Base-by-base conservation (phyloP, 92 coral and sea anemone genomes). In the Palythoa heliodiscus region DNA sequence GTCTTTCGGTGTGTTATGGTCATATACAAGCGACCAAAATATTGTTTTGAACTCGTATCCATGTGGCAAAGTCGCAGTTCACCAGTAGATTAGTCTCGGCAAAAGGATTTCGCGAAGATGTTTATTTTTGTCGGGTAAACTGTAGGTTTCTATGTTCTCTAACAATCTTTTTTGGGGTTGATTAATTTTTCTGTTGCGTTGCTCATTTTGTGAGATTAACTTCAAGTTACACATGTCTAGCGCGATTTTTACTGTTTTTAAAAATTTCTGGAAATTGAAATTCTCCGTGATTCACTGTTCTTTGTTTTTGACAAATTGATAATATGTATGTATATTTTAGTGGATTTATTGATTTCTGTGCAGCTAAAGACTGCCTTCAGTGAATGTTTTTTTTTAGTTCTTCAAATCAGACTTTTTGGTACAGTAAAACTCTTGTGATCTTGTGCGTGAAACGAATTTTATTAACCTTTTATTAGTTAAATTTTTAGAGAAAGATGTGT, bases 11-110 rank as follows among this genome's bases (percentile, higher is more conserved):
- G 52, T 75, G 79, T 40, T 80, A 70, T 12, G 84, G 48, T 80
- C 72, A 74, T 43, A 19, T 50, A 80, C 23, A 47, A 64, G 84
- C 72, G 60, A 20, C 73, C 47, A 64, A 80, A 66, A 80, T 80
- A 80, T 80, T 67, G 84, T 80, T 80, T 39, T 80, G 75, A 80
- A 48, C 67, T 55, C 47, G 84, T 80, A 64, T 80, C 84, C 70
- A 80, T 80, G 84, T 80, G 63, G 84, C 73, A 80, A 20, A 48
- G 29, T 80, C 73, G 24, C 43, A 66, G 75, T 80, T 23, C 74
- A 63, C 84, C 74, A 17, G 40, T 20, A 80, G 61, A 66, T 47
- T 16, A 68, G 74, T 47, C 43, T 23, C 3, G 74, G 74, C 23
- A 74, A 64, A 67, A 80, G 66, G 83, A 47, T 14, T 66, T 80